Evolutionary conservation across 2,888 invertebrate genomes (phyloP).

Genomic region (Enchytraeus crypticus): DNA sequence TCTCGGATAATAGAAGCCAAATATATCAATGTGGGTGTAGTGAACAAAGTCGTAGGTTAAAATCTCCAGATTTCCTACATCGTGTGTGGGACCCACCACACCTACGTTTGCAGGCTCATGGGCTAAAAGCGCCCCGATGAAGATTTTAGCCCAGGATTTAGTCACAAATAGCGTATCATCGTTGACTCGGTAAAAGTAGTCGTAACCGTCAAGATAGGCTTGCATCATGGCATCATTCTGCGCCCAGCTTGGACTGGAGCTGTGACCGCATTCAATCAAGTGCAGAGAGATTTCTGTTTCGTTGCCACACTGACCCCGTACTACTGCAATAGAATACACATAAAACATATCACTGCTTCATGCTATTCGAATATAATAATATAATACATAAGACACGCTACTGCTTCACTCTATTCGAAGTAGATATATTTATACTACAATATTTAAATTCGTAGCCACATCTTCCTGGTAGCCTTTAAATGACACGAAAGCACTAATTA

Average conservation of each 20-base stretch:
- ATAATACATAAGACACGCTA: too few species aligned
- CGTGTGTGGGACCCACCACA: slow-evolving; percentile 26
- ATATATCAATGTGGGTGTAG: slow-evolving; percentile 22
- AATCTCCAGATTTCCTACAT: slow-evolving; percentile 24
- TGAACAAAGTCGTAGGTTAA: slow-evolving; percentile 28
- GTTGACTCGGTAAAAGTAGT: slow-evolving; percentile 16
- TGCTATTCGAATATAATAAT: too few species aligned
- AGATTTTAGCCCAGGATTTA: slow-evolving; percentile 19
- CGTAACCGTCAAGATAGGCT: slow-evolving; percentile 22
- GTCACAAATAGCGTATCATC: slow-evolving; percentile 19
- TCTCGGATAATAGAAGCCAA: slow-evolving; percentile 24
- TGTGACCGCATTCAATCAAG: slow-evolving; percentile 21
- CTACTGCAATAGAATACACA: too few species aligned
- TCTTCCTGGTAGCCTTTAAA: too few species aligned
- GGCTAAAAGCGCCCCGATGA: slow-evolving; percentile 4
- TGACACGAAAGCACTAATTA: too few species aligned
- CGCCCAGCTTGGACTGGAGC: slow-evolving; percentile 23
- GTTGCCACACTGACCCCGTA: neutral
- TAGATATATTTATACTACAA: too few species aligned
- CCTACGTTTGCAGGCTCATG: slow-evolving; percentile 23
- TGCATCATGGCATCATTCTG: slow-evolving; percentile 29
- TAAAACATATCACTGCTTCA: too few species aligned
- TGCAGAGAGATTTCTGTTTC: slow-evolving; percentile 10
- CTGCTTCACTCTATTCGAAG: too few species aligned
- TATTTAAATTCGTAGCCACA: too few species aligned